Conservation (phyloP, 1,140 invertebrate species). For the Danaus melanippus region DNA sequence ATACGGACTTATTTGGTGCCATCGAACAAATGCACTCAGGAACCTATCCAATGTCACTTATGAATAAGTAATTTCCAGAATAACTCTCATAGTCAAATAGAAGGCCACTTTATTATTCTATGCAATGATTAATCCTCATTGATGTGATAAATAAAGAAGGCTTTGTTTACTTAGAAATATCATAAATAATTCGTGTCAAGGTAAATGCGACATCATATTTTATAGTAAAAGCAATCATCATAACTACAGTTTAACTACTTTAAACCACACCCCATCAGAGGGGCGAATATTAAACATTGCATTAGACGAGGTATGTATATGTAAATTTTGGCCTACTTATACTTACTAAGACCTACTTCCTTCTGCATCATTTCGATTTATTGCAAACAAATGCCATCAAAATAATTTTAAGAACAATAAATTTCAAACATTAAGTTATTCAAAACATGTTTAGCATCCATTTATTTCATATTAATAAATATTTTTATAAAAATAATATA, state of each 20-base stretch:
- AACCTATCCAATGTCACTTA: constrained; percentile 43
- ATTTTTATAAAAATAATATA: no score
- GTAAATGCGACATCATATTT: constrained; percentile 5
- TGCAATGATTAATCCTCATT: no score
- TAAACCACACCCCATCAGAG: constrained; percentile 10
- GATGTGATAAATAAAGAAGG: no score
- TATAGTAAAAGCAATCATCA: background rate
- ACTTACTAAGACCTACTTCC: constrained; percentile 1
- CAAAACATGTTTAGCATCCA: no score
- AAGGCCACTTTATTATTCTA: constrained; percentile 2
- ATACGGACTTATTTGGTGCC: constrained; percentile 66
- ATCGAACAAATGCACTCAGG: constrained; percentile 41
- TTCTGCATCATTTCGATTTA: no score
- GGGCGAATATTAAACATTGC: constrained; percentile 14
- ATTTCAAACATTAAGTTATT: no score
- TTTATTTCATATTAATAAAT: no score
- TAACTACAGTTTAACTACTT: constrained; percentile 13
- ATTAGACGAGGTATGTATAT: constrained; percentile 46
- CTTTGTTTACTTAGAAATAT: background rate
- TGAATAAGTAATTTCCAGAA: constrained; percentile 5
- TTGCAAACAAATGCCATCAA: no score
- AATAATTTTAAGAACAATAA: no score
- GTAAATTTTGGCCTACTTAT: constrained; percentile 33
- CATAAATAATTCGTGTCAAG: constrained; percentile 7
- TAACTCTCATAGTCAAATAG: constrained; percentile 1